Evolutionary conservation across 2,888 invertebrate genomes (phyloP).

Genomic region (Erynnis tages): DNA sequence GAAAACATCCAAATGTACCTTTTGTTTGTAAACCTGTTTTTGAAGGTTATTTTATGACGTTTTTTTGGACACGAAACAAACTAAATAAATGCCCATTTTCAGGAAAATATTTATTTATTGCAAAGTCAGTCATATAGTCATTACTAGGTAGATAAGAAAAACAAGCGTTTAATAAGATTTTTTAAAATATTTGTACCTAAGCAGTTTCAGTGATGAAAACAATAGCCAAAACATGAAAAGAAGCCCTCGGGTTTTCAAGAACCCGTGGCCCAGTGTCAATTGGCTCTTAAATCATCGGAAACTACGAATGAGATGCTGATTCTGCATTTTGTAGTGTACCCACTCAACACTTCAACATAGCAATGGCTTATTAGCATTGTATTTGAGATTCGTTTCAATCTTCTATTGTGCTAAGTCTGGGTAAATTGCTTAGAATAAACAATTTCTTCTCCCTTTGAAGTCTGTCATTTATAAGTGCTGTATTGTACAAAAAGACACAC

Average conservation of each 20-base stretch:
- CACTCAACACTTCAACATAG: conserved; percentile 2
- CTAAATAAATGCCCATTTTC: too few relatives aligned
- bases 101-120: too few relatives aligned
- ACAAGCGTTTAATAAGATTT: too few relatives aligned
- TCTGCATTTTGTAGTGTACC: conserved; percentile 7
- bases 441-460: too few relatives aligned
- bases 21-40: too few relatives aligned
- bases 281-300: conserved; percentile 8
- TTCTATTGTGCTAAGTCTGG: neutral
- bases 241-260: conserved; percentile 5
- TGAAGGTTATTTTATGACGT: too few relatives aligned
- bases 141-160: too few relatives aligned
- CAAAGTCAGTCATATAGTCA: too few relatives aligned
- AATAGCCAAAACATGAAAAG: neutral
- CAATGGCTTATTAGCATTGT: conserved; percentile 2
- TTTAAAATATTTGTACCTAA: too few relatives aligned
- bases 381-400: neutral
- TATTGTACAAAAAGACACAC: neutral
- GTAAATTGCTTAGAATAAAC: neutral
- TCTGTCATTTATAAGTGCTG: neutral
- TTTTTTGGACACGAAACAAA: too few relatives aligned
- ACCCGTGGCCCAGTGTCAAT: conserved; percentile 11
- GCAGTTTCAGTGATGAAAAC: neutral
- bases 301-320: conserved; percentile 9
- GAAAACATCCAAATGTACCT: too few relatives aligned